Conservation (phyloP, 2,113 vertebrate genomes). For the Ctenodactylus gundi region DNA sequence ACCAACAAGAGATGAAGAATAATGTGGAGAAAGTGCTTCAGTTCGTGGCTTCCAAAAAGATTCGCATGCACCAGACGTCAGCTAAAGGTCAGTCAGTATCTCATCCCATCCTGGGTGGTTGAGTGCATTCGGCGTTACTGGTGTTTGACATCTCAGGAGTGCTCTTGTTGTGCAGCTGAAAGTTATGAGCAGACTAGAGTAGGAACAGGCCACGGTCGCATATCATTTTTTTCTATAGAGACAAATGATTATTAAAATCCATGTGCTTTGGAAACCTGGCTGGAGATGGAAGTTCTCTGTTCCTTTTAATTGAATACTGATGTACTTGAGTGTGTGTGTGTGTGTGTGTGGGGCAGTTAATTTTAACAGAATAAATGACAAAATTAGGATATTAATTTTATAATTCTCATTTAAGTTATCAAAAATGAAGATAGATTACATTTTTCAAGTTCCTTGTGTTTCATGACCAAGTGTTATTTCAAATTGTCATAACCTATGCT, state of each 20-base stretch:
- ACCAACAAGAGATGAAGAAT: slow-evolving; percentile 92
- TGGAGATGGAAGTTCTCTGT: not conserved
- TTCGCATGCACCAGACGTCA: slow-evolving; percentile 97
- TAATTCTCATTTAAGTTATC: slow-evolving; percentile 35
- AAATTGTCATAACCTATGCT: not conserved
- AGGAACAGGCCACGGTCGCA: not conserved
- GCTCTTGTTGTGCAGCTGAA: not conserved
- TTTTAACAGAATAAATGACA: slow-evolving; percentile 43
- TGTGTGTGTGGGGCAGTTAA: slow-evolving; percentile 4
- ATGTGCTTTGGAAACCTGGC: slow-evolving; percentile 11
- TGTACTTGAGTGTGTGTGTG: not conserved
- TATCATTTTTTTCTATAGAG: not conserved
- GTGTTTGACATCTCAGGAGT: not conserved
- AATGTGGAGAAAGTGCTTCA: slow-evolving; percentile 96
- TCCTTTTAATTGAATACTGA: slow-evolving; percentile 43
- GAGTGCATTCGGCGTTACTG: not conserved
- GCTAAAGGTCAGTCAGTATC: slow-evolving; percentile 88
- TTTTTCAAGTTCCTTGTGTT: slow-evolving; percentile 36
- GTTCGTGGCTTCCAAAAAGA: slow-evolving; percentile 94
- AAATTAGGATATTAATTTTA: slow-evolving; percentile 48
- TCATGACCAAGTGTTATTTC: slow-evolving; percentile 36
- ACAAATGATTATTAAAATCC: not conserved
- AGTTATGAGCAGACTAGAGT: not conserved
- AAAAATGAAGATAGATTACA: slow-evolving; percentile 22
- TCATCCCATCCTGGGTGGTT: not conserved